Evolutionary conservation across 2,797 vertebrate species (phyloP), one percentile per base, ranked within the genome.

Genomic region (Brachyalestes nurse): DNA sequence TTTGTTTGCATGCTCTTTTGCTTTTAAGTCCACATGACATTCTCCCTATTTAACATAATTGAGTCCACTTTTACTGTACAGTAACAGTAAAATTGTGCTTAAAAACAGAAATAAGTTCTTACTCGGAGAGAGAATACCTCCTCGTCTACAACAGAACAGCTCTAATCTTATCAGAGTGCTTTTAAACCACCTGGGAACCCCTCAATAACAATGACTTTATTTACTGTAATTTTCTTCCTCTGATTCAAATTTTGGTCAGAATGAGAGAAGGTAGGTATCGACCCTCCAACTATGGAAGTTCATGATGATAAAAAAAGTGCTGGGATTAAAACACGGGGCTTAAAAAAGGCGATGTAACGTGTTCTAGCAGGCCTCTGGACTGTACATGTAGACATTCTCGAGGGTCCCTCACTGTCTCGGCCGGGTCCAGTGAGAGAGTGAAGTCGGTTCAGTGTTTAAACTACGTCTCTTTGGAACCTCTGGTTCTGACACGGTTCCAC

Each of bases 301-400:
- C 34, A 45, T 58, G 6, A 57, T 23, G 40, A 25, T 67, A 77
- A 45, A 70, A 38, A 67, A 72, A 74, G 49, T 61, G n/a, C 65
- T 75, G 47, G 16, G 38, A 58, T 53, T 79, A 62, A 78, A 73
- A 75, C 34, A 60, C 62, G 77, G 58, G 51, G 49, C 62, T 77
- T 3, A 40, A 72, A 81, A 83, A 83, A 83, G 72, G 79, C 75
- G 81, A 77, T 64, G 38, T 47, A 34, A 76, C 42, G 69, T 58
- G 1, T 40, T 72, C 80, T 83, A 81, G 81, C 76, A 81, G 71
- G 65, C 77, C 69, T 60, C 62, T 58, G 34, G 34, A 57, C 60
- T 17, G 4, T 76, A 60, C 78, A 23, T 66, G 40, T 69, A 25
- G 53, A 64, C 55, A 84, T 84, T 77, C 74, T 60, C 38, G 51